Base-by-base conservation (phyloP, 2,797 vertebrate species). In the Intellagama lesueurii region DNA sequence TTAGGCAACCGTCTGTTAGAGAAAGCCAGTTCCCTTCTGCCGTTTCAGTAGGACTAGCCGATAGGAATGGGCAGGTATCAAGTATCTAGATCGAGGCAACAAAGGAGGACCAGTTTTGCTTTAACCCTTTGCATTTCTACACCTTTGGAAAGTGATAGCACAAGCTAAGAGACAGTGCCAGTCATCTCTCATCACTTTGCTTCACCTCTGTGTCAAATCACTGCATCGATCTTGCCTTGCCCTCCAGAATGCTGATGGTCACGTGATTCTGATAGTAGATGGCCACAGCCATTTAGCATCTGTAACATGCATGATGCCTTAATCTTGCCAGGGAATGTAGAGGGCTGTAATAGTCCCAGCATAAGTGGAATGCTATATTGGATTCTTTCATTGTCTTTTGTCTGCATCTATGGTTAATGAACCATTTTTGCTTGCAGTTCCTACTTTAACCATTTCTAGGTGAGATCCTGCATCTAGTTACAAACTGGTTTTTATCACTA, bases 31-130 rank as follows among this genome's bases (percentile, higher is more conserved):
- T 83, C 40, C 56, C 80, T 86, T 83, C 56, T 88, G 70, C 44
- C 52, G 19, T 88, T 83, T 88, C 80, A 83, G 30, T 26, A 83
- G 72, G 8, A 76, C 40, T 60, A 26, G 72, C 4, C 1, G 28
- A 82, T 66, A 83, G 3, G 16, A 75, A 30, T 83, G 40, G 81
- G 4, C 49, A 16, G 78, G 76, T 83, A 88, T 88, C 87, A 83
- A 83, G 16, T 88, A 88, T 66, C 80, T 76, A 44, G 56, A 77
- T 83, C 76, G 76, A 80, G 64, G 11, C 76, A 87, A 81, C 86
- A 81, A 83, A 77, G 72, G n/a, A 76, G 60, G 30, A 14, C 40
- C 30, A 52, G 28, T 83, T 83, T 88, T 8, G 35, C 70, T 56
- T 88, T 88, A 76, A 88, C 40, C 6, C 81, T 83, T 76, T 76